phyloP scores from a whole-genome alignment of 2,113 vertebrate genomes.

The Neomonachus schauinslandi region DNA sequence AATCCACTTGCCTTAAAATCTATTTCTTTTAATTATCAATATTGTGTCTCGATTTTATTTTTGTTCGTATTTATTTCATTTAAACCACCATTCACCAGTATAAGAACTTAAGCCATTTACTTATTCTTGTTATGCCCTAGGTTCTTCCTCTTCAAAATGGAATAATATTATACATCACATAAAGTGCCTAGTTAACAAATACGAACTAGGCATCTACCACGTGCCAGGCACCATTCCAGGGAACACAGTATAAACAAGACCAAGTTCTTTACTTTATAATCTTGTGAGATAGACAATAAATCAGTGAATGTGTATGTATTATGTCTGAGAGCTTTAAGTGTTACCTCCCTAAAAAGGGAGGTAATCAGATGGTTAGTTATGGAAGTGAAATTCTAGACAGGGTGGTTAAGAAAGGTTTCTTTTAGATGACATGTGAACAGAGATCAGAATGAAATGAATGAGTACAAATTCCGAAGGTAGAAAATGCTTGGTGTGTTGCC shows the following conservation, averaged over 20 bases:
- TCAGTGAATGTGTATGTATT: not conserved
- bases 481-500: not conserved
- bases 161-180: not conserved
- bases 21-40: slow-evolving; percentile 3
- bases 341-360: not conserved
- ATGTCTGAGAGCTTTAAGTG: not conserved
- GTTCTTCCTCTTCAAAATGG: slow-evolving; percentile 34
- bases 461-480: not conserved
- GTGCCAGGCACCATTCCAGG: not conserved
- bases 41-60: slow-evolving; percentile 14
- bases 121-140: not conserved
- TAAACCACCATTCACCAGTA: not conserved
- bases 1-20: not conserved
- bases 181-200: not conserved
- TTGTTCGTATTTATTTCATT: slow-evolving; percentile 44
- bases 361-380: not conserved
- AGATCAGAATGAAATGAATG: not conserved
- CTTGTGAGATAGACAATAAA: not conserved
- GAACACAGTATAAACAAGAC: not conserved
- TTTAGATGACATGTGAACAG: not conserved
- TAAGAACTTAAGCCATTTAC: not conserved
- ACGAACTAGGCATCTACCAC: not conserved
- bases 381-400: not conserved
- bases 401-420: not conserved
- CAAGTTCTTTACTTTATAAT: not conserved